Evolutionary conservation across 2,888 invertebrate genomes (phyloP).

Genomic region (Alloscopus bannaensis): DNA sequence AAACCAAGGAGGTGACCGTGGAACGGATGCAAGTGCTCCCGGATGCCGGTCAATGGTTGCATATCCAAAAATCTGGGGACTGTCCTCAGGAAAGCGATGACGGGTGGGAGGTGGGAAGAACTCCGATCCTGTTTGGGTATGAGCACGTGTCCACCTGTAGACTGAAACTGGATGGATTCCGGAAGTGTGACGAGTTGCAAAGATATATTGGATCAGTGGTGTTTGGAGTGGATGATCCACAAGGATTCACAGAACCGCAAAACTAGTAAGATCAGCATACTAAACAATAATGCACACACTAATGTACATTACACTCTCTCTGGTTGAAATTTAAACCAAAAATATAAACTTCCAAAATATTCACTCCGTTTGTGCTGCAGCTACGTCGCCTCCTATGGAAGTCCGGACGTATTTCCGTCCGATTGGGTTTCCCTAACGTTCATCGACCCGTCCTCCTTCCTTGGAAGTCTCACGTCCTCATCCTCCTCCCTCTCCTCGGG

Average conservation of each 20-base stretch:
- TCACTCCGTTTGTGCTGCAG: neutral
- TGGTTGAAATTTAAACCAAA: neutral
- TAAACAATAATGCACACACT: neutral
- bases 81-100: conserved; percentile 41
- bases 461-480: conserved; percentile 34
- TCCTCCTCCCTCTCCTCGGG: conserved; percentile 68
- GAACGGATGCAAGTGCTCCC: conserved; percentile 41
- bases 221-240: conserved; percentile 49
- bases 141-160: conserved; percentile 54
- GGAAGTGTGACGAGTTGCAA: conserved; percentile 61
- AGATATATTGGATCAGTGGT: conserved; percentile 52
- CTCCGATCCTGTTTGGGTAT: conserved; percentile 56
- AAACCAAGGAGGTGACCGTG: conserved; percentile 29
- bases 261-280: neutral
- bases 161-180: conserved; percentile 40
- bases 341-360: neutral
- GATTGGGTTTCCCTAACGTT: conserved; percentile 78
- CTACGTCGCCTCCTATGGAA: conserved; percentile 78
- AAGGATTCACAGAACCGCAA: conserved; percentile 33
- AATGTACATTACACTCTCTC: neutral
- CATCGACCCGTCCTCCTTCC: conserved; percentile 19
- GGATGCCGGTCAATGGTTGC: conserved; percentile 61
- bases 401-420: conserved; percentile 75
- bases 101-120: conserved; percentile 15
- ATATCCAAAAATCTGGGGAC: conserved; percentile 56